A percentile compares a stretch with the other conserved stretches of the same genome.
Conservation (phyloP, 2,113 vertebrate genomes). For the Chamaea fasciata region DNA sequence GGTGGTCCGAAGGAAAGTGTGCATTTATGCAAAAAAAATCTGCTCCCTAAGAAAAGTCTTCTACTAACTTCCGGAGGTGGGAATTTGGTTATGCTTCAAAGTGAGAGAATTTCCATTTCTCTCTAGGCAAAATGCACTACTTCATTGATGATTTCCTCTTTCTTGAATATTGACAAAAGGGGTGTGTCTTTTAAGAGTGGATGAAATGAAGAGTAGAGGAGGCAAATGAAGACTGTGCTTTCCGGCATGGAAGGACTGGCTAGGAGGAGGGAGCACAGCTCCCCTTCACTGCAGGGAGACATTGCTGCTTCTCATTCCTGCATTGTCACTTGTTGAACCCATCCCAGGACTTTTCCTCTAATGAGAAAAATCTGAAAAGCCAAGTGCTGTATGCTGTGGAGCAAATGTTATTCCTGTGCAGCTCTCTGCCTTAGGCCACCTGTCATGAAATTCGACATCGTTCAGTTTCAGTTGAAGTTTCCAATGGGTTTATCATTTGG, state of each 20-base stretch:
- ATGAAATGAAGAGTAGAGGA: background rate
- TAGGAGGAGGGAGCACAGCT: background rate
- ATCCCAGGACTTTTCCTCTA: background rate
- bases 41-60: background rate
- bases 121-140: background rate
- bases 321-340: background rate
- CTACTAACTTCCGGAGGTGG: background rate
- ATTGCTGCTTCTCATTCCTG: background rate
- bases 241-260: background rate
- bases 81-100: background rate
- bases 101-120: background rate
- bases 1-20: background rate
- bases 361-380: background rate
- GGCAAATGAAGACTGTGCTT: background rate
- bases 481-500: background rate
- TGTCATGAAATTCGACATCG: background rate
- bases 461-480: rapidly evolving
- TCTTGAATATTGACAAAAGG: background rate
- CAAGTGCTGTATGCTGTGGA: background rate
- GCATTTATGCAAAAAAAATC: background rate
- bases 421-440: background rate
- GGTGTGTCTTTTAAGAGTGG: background rate
- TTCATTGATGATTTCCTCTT: background rate
- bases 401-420: rapidly evolving
- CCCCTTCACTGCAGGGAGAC: background rate